Base-by-base conservation (phyloP, 2,797 vertebrate species). In the Girardinus metallicus region DNA sequence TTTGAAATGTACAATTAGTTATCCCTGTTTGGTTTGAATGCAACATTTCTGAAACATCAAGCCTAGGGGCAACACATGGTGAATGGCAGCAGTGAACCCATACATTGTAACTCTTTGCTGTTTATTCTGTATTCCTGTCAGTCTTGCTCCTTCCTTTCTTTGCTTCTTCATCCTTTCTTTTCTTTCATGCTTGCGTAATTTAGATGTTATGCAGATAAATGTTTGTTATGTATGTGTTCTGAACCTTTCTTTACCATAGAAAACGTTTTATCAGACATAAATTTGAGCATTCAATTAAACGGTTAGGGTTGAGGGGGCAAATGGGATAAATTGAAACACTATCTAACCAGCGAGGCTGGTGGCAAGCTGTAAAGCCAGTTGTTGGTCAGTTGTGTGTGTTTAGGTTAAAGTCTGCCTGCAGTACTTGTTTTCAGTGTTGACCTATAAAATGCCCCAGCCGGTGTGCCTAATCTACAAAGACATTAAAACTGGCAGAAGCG, bases 1-100 rank as follows among this genome's bases (percentile, higher is more conserved):
- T 95, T 93, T 91, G 85, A 96, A 95, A 95, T 94, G 89, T 93
- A 93, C 93, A 95, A 96, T 96, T 95, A 94, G 93, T 92, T 93
- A 91, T 92, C 94, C 95, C 91, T 94, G 91, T 95, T 95, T 94
- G 88, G 90, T 90, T 88, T 88, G 86, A 93, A 92, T 93, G 84
- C 90, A 90, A 93, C 88, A 87, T 91, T 93, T 93, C 86, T 85
- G 84, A 91, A 93, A 94, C 93, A 93, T 83, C 81, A 75, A 75
- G 92, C 93, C 92, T 73, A 26, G 76, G 83, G 93, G 88, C 76
- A 80, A 55, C 77, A 31, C 21, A 10, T 0, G 29, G 60, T 85
- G 82, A 86, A 92, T 79, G 83, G 88, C 82, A 55, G 86, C 82
- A 34, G 70, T 72, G 88, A 86, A 85, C 87, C 78, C 80, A 72